These are phyloP conservation scores for Accipiter badius DNA, from an alignment of 2,797 vertebrate genomes.

Conservation along the genomic window DNA sequence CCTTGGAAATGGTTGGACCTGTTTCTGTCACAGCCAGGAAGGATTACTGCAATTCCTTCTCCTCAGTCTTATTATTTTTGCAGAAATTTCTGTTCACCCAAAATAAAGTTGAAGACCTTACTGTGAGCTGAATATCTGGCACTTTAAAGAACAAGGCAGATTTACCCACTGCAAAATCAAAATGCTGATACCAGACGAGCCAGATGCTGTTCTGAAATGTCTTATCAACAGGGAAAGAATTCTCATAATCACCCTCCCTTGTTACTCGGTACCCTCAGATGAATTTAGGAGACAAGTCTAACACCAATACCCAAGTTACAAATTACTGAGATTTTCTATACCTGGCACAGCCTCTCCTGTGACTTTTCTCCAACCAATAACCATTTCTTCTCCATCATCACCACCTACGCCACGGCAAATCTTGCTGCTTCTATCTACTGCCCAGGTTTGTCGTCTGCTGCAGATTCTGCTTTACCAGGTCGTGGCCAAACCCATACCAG, in stretches of 20 bases:
- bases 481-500: not conserved
- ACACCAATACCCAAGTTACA: not conserved
- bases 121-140: not conserved
- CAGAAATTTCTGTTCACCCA: not conserved
- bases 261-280: not conserved
- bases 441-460: not conserved
- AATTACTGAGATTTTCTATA: not conserved
- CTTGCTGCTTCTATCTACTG: not conserved
- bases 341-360: not conserved
- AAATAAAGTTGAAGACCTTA: not conserved
- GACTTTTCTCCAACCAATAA: not conserved
- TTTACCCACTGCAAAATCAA: not conserved
- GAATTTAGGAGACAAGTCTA: not conserved
- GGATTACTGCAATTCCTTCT: not conserved
- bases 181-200: not conserved
- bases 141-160: not conserved
- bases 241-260: not conserved
- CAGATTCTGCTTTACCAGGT: not conserved
- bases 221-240: not conserved
- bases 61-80: not conserved
- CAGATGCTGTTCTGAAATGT: not conserved
- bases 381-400: not conserved
- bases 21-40: slow-evolving; percentile 8
- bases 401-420: not conserved
- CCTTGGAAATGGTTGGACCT: not conserved